phyloP scores from a whole-genome alignment of 2,888 invertebrate genomes.

The Diarsia brunnea region DNA sequence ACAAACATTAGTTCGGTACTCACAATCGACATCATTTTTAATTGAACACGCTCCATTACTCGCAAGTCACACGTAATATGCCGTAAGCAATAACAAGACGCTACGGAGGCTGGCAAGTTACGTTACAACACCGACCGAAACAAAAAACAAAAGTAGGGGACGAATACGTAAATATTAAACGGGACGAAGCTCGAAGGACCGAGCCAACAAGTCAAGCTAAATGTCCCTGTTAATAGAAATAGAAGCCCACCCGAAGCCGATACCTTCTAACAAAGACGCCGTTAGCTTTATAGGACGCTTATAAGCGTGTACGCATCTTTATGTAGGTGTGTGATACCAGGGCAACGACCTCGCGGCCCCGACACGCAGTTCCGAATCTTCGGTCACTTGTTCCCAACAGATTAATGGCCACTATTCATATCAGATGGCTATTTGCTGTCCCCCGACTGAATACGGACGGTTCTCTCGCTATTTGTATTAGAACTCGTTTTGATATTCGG shows the following conservation, averaged over 20 bases:
- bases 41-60: slow-evolving; percentile 34
- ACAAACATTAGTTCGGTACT: slow-evolving; percentile 64
- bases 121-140: slow-evolving; percentile 21
- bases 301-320: slow-evolving; percentile 68
- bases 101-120: slow-evolving; percentile 21
- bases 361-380: slow-evolving; percentile 69
- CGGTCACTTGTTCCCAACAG: slow-evolving; percentile 76
- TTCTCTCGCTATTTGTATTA: slow-evolving; percentile 67
- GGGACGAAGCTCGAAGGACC: slow-evolving; percentile 57
- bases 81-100: slow-evolving; percentile 42
- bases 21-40: slow-evolving; percentile 50
- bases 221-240: slow-evolving; percentile 74
- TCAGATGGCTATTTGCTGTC: slow-evolving; percentile 73
- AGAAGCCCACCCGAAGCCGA: slow-evolving; percentile 61
- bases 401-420: slow-evolving; percentile 76
- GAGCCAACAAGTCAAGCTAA: slow-evolving; percentile 71
- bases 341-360: slow-evolving; percentile 64
- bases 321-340: slow-evolving; percentile 61
- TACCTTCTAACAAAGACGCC: slow-evolving; percentile 67
- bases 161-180: slow-evolving; percentile 70
- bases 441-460: slow-evolving; percentile 55
- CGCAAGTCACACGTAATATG: slow-evolving; percentile 36
- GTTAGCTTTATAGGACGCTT: slow-evolving; percentile 62
- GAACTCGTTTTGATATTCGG: slow-evolving; percentile 49
- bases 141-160: slow-evolving; percentile 35